Evolutionary conservation across 1,140 invertebrate genomes (phyloP), one percentile per base, ranked within the genome.

Genomic region (Gonioctena quinquepunctata): DNA sequence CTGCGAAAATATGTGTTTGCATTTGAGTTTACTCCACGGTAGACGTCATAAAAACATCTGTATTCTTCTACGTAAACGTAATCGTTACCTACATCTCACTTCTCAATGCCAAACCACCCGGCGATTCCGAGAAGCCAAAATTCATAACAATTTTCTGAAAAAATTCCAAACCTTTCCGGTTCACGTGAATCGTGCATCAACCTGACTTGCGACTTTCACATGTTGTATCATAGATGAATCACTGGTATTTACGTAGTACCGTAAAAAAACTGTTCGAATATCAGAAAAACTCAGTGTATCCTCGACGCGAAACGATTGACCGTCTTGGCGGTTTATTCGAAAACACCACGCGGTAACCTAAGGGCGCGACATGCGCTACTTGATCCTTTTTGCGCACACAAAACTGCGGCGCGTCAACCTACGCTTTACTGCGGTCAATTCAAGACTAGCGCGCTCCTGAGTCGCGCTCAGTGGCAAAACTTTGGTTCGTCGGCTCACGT

Each of bases 151-250:
- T 33, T 42, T 42, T 3, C 22, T 16, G 1, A 49, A 57, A 66
- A 67, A 49, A 68, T 52, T 61, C 61, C 66, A 61, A 68, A 60
- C 66, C 66, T 68, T 68, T 68, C 66, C 66, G 66, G 66, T 52
- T 25, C 16, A 42, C 18, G 13, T 22, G n/a, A 25, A 68, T 7
- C 57, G 26, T 48, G 57, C 26, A 33, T n/a, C 27, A 48, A 21
- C 57, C 33, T 42, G 33, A 42, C 66, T 68, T 68, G 60, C 66
- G 33, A 42, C 66, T 68, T 68, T 68, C 66, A 68, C 66, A 68
- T 68, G 66, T 68, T 61, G 28, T 60, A 13, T 68, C 66, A 61
- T 50, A 49, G 54, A 68, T 68, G 66, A 68, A 60, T 68, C 66
- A 68, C 57, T 49, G 66, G 66, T 21, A 68, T 48, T 22, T 60